A percentile compares a stretch with the other conserved stretches of the same genome.
These are phyloP conservation scores for Cydia fagiglandana DNA, from an alignment of 1,140 invertebrate genomes.

Conservation along the genomic window DNA sequence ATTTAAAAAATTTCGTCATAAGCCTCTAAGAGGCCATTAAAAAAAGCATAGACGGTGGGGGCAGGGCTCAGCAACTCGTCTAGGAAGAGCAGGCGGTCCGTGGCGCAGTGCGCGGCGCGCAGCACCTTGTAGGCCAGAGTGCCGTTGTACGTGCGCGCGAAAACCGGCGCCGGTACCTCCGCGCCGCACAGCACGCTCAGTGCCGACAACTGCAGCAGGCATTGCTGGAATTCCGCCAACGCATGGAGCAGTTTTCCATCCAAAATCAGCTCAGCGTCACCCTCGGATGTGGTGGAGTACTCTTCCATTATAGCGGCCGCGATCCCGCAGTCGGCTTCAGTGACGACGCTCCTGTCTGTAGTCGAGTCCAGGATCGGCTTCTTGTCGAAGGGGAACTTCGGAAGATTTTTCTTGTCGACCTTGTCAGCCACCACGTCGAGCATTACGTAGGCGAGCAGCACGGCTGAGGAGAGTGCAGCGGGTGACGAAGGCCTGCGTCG, in stretches of 20 bases:
- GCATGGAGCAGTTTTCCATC: neutral
- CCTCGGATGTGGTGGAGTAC: neutral
- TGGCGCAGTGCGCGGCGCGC: neutral
- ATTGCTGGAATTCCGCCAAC: neutral
- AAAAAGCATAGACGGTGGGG: slow-evolving; percentile 6
- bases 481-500: neutral
- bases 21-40: slow-evolving; percentile 16
- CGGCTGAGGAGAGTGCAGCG: neutral
- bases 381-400: neutral
- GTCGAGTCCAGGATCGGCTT: slow-evolving; percentile 12
- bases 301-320: slow-evolving; percentile 17
- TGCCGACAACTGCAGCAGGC: slow-evolving; percentile 1
- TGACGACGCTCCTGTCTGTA: neutral
- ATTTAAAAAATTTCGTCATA: slow-evolving; percentile 16
- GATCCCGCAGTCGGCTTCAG: neutral
- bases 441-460: neutral
- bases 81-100: neutral
- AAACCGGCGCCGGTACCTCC: neutral
- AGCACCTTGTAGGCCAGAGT: neutral
- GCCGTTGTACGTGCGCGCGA: neutral
- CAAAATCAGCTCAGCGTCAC: neutral
- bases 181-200: slow-evolving; percentile 20
- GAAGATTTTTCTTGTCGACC: neutral
- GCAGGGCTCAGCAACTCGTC: slow-evolving; percentile 7
- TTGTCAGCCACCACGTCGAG: neutral